Evolutionary conservation across 92 coral and sea anemone species (phyloP).

Genomic region (Zoanthus gigantus): DNA sequence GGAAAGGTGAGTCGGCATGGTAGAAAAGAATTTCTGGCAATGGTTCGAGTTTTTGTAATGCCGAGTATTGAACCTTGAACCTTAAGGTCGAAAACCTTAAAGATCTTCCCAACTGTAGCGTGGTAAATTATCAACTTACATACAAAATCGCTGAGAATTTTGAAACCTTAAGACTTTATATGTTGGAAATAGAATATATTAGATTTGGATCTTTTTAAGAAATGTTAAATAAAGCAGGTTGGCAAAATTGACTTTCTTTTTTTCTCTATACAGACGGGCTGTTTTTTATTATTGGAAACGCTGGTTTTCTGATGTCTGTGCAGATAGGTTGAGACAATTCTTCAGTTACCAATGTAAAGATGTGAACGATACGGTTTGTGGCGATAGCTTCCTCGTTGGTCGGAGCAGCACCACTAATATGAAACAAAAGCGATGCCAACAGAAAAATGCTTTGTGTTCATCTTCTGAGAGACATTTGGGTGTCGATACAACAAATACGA

Average conservation of each 20-base stretch:
- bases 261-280: slow-evolving; percentile 60
- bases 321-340: slow-evolving; percentile 47
- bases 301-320: slow-evolving; percentile 55
- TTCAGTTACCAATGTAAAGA: slow-evolving; percentile 27
- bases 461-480: background rate
- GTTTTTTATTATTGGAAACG: slow-evolving; percentile 64
- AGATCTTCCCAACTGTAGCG: too few species aligned
- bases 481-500: background rate
- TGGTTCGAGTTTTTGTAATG: too few species aligned
- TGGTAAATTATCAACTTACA: too few species aligned
- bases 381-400: slow-evolving; percentile 15
- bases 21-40: too few species aligned
- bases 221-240: background rate
- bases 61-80: too few species aligned
- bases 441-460: background rate
- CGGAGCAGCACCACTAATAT: background rate
- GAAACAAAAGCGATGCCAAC: background rate
- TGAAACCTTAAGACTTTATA: too few species aligned
- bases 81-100: too few species aligned
- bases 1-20: too few species aligned
- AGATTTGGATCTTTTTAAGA: too few species aligned
- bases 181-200: too few species aligned
- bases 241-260: background rate
- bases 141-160: too few species aligned
- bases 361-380: background rate